Evolutionary conservation across 2,113 vertebrate genomes (phyloP).

Genomic region (Dissostichus mawsoni): DNA sequence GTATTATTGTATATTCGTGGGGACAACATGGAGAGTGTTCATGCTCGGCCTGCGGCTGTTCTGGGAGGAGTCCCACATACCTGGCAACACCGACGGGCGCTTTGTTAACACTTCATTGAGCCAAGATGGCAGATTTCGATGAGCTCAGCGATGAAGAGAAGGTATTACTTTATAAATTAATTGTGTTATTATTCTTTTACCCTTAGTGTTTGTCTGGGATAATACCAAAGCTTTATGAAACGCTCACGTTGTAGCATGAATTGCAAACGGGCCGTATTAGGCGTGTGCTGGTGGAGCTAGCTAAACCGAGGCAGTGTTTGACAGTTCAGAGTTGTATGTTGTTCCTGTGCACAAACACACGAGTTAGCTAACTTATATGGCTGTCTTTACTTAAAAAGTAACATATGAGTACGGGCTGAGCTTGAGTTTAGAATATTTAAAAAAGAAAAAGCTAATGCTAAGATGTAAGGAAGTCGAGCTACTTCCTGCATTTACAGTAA

Average conservation of each 20-base stretch:
- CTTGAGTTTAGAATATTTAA: not conserved
- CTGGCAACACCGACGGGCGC: slow-evolving; percentile 58
- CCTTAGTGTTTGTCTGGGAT: too few relatives aligned
- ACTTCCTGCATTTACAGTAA: slow-evolving; percentile 70
- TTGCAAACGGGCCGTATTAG: not conserved
- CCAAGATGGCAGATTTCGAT: slow-evolving; percentile 93
- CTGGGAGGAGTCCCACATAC: slow-evolving; percentile 47
- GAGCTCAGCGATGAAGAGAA: slow-evolving; percentile 93
- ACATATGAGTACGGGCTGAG: too few relatives aligned
- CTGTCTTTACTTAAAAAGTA: fast-evolving
- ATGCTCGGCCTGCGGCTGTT: not conserved
- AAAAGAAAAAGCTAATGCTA: slow-evolving; percentile 34
- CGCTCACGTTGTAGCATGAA: not conserved
- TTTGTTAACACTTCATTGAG: slow-evolving; percentile 73
- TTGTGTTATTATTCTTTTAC: not conserved
- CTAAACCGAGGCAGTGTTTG: slow-evolving; percentile 28
- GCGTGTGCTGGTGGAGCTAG: slow-evolving; percentile 22
- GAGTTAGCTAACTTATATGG: not conserved
- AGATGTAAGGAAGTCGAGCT: slow-evolving; percentile 55
- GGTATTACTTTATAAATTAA: slow-evolving; percentile 81
- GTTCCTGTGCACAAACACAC: not conserved
- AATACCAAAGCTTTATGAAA: not conserved
- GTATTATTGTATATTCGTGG: not conserved
- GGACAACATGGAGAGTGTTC: not conserved
- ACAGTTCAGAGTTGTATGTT: slow-evolving; percentile 39